Base-by-base conservation (phyloP, 2,797 vertebrate genomes). In the Diplodus sargus region DNA sequence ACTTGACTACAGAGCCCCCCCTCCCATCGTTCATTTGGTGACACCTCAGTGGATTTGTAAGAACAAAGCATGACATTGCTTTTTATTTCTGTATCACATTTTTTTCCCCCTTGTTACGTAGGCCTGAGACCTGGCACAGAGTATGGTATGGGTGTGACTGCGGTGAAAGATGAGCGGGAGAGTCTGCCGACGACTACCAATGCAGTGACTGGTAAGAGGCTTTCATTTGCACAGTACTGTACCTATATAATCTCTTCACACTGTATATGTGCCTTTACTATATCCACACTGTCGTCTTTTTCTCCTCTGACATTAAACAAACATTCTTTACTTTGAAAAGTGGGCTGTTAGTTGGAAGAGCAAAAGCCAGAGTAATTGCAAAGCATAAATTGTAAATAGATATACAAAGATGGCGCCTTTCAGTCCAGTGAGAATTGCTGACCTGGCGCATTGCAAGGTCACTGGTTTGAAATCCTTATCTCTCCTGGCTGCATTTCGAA, bases 101-200 rank as follows among this genome's bases (percentile, higher is more conserved):
- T 66, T 72, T 81, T 80, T 20, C 30, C 45, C 0, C 30, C 30
- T 34, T 52, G 47, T 81, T 66, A 12, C 61, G 42, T 58, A 99
- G 98, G 96, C 87, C 92, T 99, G 87, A 97, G 94, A 75, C 97
- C 98, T 0, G 97, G 97, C 60, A 98, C 96, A 0, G 98, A 99
- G 85, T 99, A 99, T 1, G 98, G 98, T n/a, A 97, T 99, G 93
- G 98, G 98, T 16, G 96, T 99, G 85, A 99, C 98, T 0, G 97
- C 98, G 0, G 96, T 99, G 82, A 98, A 97, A 82, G 94, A 95
- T 0, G 96, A 98, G 90, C 96, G 94, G 62, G 98, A 99, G 92
- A 99, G 98, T 17, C 84, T 95, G 63, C 98, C 98, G 0, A 92
- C 97, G 0, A 99, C 98, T 59, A 97, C 98, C 83, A 99, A 99